Conservation (phyloP, 2,888 invertebrate genomes). For the Cryptocephalus primarius region DNA sequence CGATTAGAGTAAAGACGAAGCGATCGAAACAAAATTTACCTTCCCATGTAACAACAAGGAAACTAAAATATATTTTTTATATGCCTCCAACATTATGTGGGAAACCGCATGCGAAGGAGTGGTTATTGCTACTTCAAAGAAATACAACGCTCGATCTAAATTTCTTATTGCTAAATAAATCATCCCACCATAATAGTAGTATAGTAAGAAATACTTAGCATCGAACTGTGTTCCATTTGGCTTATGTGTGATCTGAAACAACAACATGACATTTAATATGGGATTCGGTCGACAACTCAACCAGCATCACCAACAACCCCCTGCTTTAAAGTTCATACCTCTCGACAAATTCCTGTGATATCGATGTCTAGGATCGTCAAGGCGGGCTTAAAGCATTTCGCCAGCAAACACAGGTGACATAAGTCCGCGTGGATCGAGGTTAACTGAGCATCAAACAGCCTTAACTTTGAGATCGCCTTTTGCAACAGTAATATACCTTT, state of each 20-base stretch:
- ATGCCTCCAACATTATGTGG: conserved; percentile 94
- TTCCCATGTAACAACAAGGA: conserved; percentile 87
- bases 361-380: conserved; percentile 80
- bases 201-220: conserved; percentile 81
- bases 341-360: conserved; percentile 82
- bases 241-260: conserved; percentile 25
- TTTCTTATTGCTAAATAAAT: conserved; percentile 90
- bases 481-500: conserved; percentile 73
- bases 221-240: conserved; percentile 62
- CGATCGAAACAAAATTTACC: conserved; percentile 38
- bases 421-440: conserved; percentile 92
- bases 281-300: no score
- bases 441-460: conserved; percentile 76
- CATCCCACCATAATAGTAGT: conserved; percentile 97
- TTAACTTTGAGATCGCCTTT: conserved; percentile 80
- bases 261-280: conserved; percentile 1
- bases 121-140: conserved; percentile 90
- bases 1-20: not conserved
- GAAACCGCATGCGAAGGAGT: conserved; percentile 92
- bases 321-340: conserved; percentile 42
- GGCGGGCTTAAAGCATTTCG: conserved; percentile 88
- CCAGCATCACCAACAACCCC: not conserved
- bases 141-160: conserved; percentile 85
- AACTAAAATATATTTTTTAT: conserved; percentile 91
- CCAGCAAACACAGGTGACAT: conserved; percentile 80